Base-by-base conservation (phyloP, 2,113 vertebrate species). In the Neopipo cinnamomea region DNA sequence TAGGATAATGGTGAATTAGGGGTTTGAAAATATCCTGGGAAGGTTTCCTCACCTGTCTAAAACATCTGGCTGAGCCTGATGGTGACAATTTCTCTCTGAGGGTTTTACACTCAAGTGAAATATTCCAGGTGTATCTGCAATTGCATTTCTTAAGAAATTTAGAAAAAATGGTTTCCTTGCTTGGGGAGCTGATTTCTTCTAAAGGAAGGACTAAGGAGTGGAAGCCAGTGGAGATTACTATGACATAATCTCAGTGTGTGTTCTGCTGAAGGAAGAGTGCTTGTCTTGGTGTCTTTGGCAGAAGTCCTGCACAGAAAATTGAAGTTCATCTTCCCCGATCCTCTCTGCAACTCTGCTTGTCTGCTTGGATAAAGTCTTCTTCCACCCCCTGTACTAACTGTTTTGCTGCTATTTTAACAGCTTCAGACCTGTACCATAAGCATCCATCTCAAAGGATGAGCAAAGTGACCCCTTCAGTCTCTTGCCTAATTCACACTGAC, bases 381-480 rank as follows among this genome's bases (percentile, higher is more conserved):
- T 63, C 42, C 19, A 3, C 33, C 68, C 28, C n/a, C 46, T 31
- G 31, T 58, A 7, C 31, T 77, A 87, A 70, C 63, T 83, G 46
- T 12, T 91, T 79, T 88, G 70, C 59, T 94, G 46, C 62, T 68
- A 23, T 47, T 88, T 83, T 21, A 71, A 44, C 27, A 84, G 46
- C 42, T 88, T 62, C 67, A 50, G 82, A 55, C 39, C 67, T 77
- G 59, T 31, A 9, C 49, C 71, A 25, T 50, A 63, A 47, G 39
- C 67, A 91, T 77, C 55, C 47, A 39, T 91, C 93, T 67, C 41
- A 70, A 77, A 67, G 22, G 92, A 83, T 71, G 75, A 85, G 75
- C 82, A 88, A 86, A 95, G 90, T 81, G 79, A 94, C 85, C 93
- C 91, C 30, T 86, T 77, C 63, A 80, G 72, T 77, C 82, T 90